Conservation (phyloP, 1,140 invertebrate species). For the Calliphora vicina region DNA sequence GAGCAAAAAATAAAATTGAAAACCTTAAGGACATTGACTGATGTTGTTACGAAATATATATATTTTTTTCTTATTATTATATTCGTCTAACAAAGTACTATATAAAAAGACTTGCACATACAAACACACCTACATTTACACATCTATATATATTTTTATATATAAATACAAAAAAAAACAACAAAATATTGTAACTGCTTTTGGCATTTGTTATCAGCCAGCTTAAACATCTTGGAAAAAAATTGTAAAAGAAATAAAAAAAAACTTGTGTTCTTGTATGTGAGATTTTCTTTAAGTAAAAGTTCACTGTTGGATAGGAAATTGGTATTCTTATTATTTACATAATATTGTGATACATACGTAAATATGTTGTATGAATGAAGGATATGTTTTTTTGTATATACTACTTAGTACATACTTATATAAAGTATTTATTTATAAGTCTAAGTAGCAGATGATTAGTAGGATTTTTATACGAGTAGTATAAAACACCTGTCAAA, state of each 20-base stretch:
- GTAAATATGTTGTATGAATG: background rate
- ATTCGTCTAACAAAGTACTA: background rate
- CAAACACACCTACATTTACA: background rate
- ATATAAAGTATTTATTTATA: no score
- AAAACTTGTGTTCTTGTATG: background rate
- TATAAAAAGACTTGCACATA: background rate
- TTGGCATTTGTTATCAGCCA: slow-evolving; percentile 15
- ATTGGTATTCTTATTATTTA: slow-evolving; percentile 14
- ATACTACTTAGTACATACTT: no score
- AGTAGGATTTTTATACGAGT: no score
- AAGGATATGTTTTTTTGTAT: background rate
- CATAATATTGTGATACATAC: background rate
- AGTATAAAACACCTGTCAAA: no score
- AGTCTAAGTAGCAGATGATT: no score
- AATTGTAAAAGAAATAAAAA: background rate
- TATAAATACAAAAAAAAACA: background rate
- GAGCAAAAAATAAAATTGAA: slow-evolving; percentile 11
- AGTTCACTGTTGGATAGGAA: slow-evolving; percentile 4
- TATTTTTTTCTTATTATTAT: background rate
- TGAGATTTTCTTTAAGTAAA: background rate
- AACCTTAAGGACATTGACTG: slow-evolving; percentile 30
- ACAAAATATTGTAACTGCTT: background rate
- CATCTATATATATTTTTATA: background rate
- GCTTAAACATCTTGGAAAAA: background rate
- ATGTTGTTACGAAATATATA: slow-evolving; percentile 23